phyloP scores from a whole-genome alignment of 2,797 vertebrate genomes.

The Eutrigla gurnardus region DNA sequence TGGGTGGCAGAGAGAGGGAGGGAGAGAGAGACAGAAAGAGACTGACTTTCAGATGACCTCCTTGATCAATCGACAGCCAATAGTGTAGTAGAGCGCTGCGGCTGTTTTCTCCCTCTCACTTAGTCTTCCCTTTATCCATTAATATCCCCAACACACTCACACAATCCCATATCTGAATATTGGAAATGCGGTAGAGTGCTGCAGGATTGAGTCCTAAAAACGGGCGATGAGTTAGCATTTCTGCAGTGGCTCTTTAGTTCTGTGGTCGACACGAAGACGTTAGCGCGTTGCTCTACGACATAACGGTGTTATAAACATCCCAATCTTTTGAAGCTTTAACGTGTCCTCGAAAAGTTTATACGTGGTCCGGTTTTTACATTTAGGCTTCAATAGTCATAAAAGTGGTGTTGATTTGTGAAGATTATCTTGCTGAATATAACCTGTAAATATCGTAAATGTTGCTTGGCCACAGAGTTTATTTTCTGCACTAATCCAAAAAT shows the following conservation, averaged over 20 bases:
- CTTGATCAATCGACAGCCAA: slow-evolving; percentile 80
- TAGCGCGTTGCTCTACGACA: too few species aligned
- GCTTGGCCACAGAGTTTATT: background rate
- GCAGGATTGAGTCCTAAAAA: background rate
- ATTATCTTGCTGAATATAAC: too few species aligned
- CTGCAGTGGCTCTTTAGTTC: too few species aligned
- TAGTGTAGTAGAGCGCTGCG: slow-evolving; percentile 61
- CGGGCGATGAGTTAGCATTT: background rate
- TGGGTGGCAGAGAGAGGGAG: slow-evolving; percentile 31
- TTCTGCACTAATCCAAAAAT: background rate
- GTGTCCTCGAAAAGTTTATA: too few species aligned
- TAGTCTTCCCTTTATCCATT: background rate
- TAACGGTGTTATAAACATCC: too few species aligned
- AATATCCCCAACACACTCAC: background rate
- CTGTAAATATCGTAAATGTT: too few species aligned
- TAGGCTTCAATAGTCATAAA: background rate
- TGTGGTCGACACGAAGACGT: too few species aligned
- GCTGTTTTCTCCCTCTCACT: slow-evolving; percentile 50
- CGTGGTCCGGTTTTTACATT: too few species aligned
- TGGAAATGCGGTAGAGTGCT: background rate
- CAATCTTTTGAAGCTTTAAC: too few species aligned
- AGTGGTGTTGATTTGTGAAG: background rate
- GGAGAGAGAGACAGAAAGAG: slow-evolving; percentile 13
- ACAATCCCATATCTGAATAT: slow-evolving; percentile 17
- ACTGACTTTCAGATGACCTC: slow-evolving; percentile 83